These are phyloP conservation scores for Limnephilus lunatus DNA, from an alignment of 2,888 invertebrate genomes.

Conservation along the genomic window DNA sequence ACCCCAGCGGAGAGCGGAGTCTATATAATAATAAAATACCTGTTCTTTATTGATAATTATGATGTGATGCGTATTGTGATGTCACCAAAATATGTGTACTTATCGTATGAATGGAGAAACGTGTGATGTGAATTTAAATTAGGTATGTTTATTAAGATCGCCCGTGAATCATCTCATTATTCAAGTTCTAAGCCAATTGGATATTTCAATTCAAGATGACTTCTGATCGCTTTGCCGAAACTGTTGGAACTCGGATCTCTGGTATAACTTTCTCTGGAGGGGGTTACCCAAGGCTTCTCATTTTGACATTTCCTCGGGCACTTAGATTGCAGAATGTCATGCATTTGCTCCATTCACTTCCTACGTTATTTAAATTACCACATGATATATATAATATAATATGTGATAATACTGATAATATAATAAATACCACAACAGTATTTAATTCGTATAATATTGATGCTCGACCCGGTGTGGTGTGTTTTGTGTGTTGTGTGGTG, in stretches of 20 bases:
- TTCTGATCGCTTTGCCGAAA: neutral
- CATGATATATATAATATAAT: neutral
- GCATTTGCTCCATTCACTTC: neutral
- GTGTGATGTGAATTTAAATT: slow-evolving; percentile 8
- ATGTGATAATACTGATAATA: neutral
- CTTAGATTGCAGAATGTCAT: neutral
- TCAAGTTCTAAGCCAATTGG: neutral
- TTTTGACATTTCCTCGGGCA: neutral
- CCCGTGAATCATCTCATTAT: slow-evolving; percentile 15
- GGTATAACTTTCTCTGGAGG: neutral
- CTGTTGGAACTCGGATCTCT: neutral
- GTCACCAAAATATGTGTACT: neutral
- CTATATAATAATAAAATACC: neutral
- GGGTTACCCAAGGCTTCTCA: neutral
- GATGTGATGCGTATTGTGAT: neutral
- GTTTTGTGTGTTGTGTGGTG: neutral
- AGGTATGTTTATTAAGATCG: neutral
- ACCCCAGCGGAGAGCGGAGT: neutral
- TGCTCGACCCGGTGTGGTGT: neutral
- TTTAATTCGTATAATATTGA: neutral
- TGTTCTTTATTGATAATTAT: neutral
- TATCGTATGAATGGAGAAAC: neutral
- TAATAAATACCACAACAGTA: neutral
- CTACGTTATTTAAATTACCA: neutral
- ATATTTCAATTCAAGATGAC: neutral